Base-by-base conservation (phyloP, 2,888 invertebrate genomes). In the Schizaphis graminum region DNA sequence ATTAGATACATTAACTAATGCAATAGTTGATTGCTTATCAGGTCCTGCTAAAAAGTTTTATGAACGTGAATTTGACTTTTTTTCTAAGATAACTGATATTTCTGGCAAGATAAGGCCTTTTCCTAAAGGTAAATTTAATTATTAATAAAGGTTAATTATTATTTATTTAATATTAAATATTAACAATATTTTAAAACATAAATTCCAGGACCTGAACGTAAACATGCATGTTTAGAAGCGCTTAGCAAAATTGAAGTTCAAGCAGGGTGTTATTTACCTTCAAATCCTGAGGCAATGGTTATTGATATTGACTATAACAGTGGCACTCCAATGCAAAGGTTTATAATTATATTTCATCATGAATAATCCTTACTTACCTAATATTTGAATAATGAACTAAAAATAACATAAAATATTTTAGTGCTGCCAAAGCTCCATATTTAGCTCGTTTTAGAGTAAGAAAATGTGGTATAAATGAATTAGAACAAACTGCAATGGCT, bases 351-450 rank as follows among this genome's bases (percentile, higher is more conserved):
- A 47, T n/a, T 47, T 0, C 44, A 89, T 89, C 28, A 47, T 57
- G 8, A 57, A 35, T 35, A 13, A 47, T 88, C 21, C 16, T 24
- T 91, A 11, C 21, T 47, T 88, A 3, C 16, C n/a, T 88, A 7
- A 26, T 47, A 44, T 47, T 85, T 41, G 67, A 94, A 57, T 89
- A 21, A 61, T 91, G 28, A 61, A 53, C 61, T 10, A 57, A 47
- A 35, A 84, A 84, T 49, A 90, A 85, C n/a, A 86, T 28, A 26
- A 57, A 47, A 49, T 85, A 21, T 95, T 95, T 28, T 95, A 97
- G 99, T 96, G 99, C 99, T 0, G 99, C 99, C 0, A 99, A 99
- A 96, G 99, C 99, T 0, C 99, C 99, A 0, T 99, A 99, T 96
- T 96, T 99, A 95, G 99, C 99, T 0, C 96, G 98, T 94, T 99